phyloP scores from a whole-genome alignment of 2,888 invertebrate species.

The Malacosoma neustria region DNA sequence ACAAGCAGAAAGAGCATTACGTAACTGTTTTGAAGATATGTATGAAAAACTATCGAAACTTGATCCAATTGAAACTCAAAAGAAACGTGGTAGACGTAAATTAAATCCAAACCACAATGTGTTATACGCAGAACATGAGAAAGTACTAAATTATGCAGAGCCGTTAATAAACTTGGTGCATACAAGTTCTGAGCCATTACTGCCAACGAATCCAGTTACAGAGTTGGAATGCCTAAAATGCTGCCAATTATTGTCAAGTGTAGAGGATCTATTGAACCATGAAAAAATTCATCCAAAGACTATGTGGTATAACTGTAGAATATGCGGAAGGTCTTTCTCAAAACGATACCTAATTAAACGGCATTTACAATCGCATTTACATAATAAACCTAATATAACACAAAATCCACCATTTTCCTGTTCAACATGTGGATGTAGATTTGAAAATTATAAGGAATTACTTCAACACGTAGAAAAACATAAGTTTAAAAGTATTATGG shows the following conservation, averaged over 20 bases:
- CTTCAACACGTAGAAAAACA: conserved; percentile 59
- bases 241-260: conserved; percentile 41
- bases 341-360: conserved; percentile 35
- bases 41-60: conserved; percentile 49
- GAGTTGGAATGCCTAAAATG: conserved; percentile 53
- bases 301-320: conserved; percentile 56
- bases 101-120: conserved; percentile 40
- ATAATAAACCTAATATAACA: conserved; percentile 3
- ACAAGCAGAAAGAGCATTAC: conserved; percentile 43
- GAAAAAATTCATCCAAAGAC: conserved; percentile 45
- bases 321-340: conserved; percentile 52
- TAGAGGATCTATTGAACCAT: conserved; percentile 43
- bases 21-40: conserved; percentile 54
- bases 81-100: conserved; percentile 51
- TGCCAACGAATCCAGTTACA: conserved; percentile 22
- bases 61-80: conserved; percentile 42
- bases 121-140: conserved; percentile 33
- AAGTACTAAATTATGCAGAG: conserved; percentile 55
- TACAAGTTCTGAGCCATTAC: conserved; percentile 19
- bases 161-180: conserved; percentile 48
- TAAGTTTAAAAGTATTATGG: conserved; percentile 43
- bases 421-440: conserved; percentile 30
- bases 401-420: conserved; percentile 31
- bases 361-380: conserved; percentile 30
- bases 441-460: conserved; percentile 28